Base-by-base conservation (phyloP, 2,113 vertebrate genomes). In the Corythaixoides concolor region DNA sequence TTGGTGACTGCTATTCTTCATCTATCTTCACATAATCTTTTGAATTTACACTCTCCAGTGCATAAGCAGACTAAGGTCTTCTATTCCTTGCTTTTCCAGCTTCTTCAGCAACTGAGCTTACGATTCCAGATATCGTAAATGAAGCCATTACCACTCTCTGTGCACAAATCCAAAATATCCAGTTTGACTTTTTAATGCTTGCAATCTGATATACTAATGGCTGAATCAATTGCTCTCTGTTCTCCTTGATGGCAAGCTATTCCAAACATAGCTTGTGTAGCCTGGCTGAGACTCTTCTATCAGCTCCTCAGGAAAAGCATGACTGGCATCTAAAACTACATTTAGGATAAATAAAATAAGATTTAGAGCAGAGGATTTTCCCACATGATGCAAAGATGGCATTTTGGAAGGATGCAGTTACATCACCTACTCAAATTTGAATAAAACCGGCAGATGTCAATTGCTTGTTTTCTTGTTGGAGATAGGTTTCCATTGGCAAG, bases 301-400 rank as follows among this genome's bases (percentile, higher is more conserved):
- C 22, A 22, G 7, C 10, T 68, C 17, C 12, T 50, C 33, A 69
- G 18, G 3, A 82, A 63, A 82, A 63, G 5, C 27, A 52, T 7
- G 13, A 14, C 12, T 64, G 28, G 13, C 35, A 70, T 30, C 26
- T 67, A 68, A 69, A 68, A 37, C 20, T 55, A 26, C 28, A 8
- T 23, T 28, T 43, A 45, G 19, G 15, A 30, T 45, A 37, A 60
- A n/a, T 12, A 50, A 50, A 76, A 24, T 7, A 55, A 70, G 11
- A 2, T 39, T 63, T 43, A 92, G 23, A 88, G 23, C 27, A 50
- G 11, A 41, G 37, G 5, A 24, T 74, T 73, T 39, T 27, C 7
- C 41, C 2, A 5, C 12, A 5, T 24, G 10, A 62, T 0, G 1
- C 19, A 15, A 28, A 73, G 55, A 79, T 10, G 8, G 5, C 18